Evolutionary conservation across 1,140 invertebrate genomes (phyloP).

Genomic region (Dinothrombium tinctorium): DNA sequence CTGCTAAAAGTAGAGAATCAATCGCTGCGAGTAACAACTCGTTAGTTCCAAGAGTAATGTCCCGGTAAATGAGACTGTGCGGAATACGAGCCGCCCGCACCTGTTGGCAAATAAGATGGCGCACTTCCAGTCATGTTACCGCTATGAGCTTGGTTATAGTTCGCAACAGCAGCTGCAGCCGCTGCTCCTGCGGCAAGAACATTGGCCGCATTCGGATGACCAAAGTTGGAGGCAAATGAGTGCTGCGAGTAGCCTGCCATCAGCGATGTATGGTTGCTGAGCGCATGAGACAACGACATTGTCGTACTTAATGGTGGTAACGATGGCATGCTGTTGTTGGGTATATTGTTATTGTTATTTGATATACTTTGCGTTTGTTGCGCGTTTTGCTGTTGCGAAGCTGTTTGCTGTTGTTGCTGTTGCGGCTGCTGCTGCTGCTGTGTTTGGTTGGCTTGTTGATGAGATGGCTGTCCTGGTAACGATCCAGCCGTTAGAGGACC

Average conservation of each 20-base stretch:
- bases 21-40: not conserved
- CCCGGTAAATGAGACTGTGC: not conserved
- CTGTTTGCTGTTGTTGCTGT: not conserved
- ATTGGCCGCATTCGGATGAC: not conserved
- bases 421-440: not conserved
- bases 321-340: no score
- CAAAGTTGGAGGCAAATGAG: not conserved
- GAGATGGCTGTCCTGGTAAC: no score
- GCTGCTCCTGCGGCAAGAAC: not conserved
- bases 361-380: not conserved
- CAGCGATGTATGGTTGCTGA: not conserved
- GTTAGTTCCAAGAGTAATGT: constrained; percentile 1
- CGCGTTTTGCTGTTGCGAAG: not conserved
- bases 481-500: no score
- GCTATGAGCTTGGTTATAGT: not conserved
- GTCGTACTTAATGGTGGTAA: no score
- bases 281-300: not conserved
- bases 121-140: not conserved
- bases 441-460: no score
- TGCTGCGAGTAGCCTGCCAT: not conserved
- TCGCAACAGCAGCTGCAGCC: not conserved
- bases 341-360: no score
- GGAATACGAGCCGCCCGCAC: not conserved
- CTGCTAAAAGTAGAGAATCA: not conserved
- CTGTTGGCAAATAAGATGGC: not conserved